Evolutionary conservation across 1,140 invertebrate species (phyloP), one percentile per base, ranked within the genome.

Genomic region (Tetraneura akinire): DNA sequence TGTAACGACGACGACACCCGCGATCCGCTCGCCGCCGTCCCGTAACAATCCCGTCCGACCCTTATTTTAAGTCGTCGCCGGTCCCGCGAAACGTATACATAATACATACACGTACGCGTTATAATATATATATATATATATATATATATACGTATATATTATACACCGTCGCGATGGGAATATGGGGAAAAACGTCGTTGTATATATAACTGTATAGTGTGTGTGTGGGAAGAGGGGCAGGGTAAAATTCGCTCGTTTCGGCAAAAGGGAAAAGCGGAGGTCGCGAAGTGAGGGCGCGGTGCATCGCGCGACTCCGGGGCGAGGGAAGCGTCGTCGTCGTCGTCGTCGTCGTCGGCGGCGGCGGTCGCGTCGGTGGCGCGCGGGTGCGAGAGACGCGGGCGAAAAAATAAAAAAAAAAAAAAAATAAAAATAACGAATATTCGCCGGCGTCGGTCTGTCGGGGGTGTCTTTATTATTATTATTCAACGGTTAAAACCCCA

Each of bases 401-500:
- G 66, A 47, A 45, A 49, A 21, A 68, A 32, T 6, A 18, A 68
- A 26, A 70, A 47, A 70, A 49, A 70, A 8, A 53, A 6, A 53
- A 3, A 53, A 6, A 51, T 51, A 71, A 71, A 3, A 53, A 14
- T 23, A 23, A 74, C 21, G 74, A 57, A 62, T 62, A 78, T 62
- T 76, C 53, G 73, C 74, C 51, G 74, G 74, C 74, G 74, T 62
- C 74, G 74, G 74, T 78, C 74, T 78, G 74, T 78, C 74, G 74
- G 74, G 74, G 74, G 74, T 60, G 74, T 57, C 74, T 57, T 78
- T 78, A 78, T 78, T 78, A 78, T 78, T 78, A 60, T 78, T 78
- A 78, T 78, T 78, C 74, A 62, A 78, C 74, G 74, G 74, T 62
- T 78, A 78, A 78, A 78, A 78, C 55, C 74, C 74, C 55, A n/a